Conservation (phyloP, 2,113 vertebrate genomes). For the Cyanistes caeruleus region DNA sequence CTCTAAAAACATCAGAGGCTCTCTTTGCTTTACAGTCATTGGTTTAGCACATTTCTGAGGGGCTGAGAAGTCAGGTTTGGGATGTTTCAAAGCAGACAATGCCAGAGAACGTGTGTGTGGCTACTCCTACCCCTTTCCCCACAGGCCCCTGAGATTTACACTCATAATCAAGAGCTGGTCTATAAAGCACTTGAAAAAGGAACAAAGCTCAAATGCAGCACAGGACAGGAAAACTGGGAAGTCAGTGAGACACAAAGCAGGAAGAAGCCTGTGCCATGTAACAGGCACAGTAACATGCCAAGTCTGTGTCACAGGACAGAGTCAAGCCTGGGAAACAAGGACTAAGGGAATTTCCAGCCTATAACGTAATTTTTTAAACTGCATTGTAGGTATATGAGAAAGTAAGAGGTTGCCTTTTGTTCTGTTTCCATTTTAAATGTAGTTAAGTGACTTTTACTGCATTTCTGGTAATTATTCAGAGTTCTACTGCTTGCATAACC, state of each 20-base stretch:
- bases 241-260: neutral
- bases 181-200: neutral
- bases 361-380: neutral
- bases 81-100: neutral
- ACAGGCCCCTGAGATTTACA: neutral
- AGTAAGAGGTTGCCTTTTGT: neutral
- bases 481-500: neutral
- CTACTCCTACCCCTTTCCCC: neutral
- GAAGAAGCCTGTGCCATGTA: constrained; percentile 17
- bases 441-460: neutral
- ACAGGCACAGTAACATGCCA: neutral
- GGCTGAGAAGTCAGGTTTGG: neutral
- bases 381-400: neutral
- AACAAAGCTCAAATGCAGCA: neutral
- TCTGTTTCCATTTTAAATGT: neutral
- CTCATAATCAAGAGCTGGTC: neutral
- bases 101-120: neutral
- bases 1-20: neutral
- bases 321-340: neutral
- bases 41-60: neutral
- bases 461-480: neutral
- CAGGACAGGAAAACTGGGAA: neutral
- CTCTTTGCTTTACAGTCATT: neutral
- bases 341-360: neutral
- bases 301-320: neutral